Conservation (phyloP, 2,888 invertebrate species). For the Pardosa pseudoannulata region DNA sequence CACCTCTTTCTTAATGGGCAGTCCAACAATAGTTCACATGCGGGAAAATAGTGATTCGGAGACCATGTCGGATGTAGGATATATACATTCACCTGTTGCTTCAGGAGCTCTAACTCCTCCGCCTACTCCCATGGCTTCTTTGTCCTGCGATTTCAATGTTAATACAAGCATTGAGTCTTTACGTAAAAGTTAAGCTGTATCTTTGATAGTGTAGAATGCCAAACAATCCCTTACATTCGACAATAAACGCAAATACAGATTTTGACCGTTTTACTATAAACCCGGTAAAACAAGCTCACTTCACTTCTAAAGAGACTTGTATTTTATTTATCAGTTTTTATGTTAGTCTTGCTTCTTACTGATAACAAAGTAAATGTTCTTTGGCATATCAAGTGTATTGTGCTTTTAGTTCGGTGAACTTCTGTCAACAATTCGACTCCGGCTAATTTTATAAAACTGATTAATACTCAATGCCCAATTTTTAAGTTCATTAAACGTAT, state of each 20-base stretch:
- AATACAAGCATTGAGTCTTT: slow-evolving; percentile 20
- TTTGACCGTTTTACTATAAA: neutral
- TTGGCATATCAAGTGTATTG: slow-evolving; percentile 28
- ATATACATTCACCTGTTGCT: slow-evolving; percentile 36
- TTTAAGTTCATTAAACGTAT: slow-evolving; percentile 20
- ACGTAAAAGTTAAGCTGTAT: slow-evolving; percentile 25
- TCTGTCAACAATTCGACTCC: slow-evolving; percentile 66
- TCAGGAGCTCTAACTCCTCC: slow-evolving; percentile 64
- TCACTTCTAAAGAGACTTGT: neutral
- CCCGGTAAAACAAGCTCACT: neutral
- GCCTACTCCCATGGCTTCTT: slow-evolving; percentile 46
- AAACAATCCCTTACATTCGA: neutral
- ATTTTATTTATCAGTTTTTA: slow-evolving; percentile 49
- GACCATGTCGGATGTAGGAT: slow-evolving; percentile 48
- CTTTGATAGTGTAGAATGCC: neutral
- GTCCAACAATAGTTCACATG: slow-evolving; percentile 43
- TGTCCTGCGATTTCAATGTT: slow-evolving; percentile 53
- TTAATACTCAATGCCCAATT: slow-evolving; percentile 32
- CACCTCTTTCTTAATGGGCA: slow-evolving; percentile 51
- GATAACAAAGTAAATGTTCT: slow-evolving; percentile 39
- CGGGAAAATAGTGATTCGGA: slow-evolving; percentile 43
- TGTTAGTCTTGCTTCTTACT: slow-evolving; percentile 13
- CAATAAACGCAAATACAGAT: neutral
- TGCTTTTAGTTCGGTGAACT: slow-evolving; percentile 69
- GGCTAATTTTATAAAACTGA: slow-evolving; percentile 65